Base-by-base conservation (phyloP, 2,113 vertebrate species). In the Lophius piscatorius region DNA sequence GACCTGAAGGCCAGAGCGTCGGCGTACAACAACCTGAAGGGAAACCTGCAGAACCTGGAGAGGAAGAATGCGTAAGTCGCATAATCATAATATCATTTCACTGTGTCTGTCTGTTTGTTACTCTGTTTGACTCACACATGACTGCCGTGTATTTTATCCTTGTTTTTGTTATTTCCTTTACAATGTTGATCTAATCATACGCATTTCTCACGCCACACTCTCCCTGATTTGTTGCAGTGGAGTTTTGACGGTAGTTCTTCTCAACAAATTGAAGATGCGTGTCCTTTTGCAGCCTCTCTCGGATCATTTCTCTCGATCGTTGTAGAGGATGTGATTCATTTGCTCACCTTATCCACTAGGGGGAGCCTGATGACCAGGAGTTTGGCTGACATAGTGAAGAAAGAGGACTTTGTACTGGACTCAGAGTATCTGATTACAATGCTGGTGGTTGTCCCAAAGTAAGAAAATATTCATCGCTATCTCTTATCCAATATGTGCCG, bases 21-120 rank as follows among this genome's bases (percentile, higher is more conserved):
- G 0, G 97, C 96, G 2, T 99, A 99, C 87, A 99, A 99, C 88
- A 99, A 96, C 70, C 91, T 99, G 87, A 99, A 99, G 90, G 97
- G 97, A 70, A 99, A 97, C 82, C 92, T 99, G 78, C 97, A 99
- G 90, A 99, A 98, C 85, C 64, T 99, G 89, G 97, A 99, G 87
- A 93, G 97, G 74, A 99, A 99, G 91, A 99, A 99, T n/a, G 96
- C 96, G 97, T 99, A 82, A 95, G 96, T 91, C 48, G 24, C 7
- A 21, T 31, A 35, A 11, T 11, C 8, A 16, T 3, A 13, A 7
- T 29, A 56, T n/a, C 18, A 8, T 5, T 3, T 9, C 1, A 9
- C 22, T 10, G 9, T 31, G 29, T 7, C 26, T 28, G 26, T 28
- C 9, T 54, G 14, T 23, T 23, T 39, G n/a, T 26, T 52, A 5